Conservation (phyloP, 2,797 vertebrate genomes). For the Peromyscus melanophrys region DNA sequence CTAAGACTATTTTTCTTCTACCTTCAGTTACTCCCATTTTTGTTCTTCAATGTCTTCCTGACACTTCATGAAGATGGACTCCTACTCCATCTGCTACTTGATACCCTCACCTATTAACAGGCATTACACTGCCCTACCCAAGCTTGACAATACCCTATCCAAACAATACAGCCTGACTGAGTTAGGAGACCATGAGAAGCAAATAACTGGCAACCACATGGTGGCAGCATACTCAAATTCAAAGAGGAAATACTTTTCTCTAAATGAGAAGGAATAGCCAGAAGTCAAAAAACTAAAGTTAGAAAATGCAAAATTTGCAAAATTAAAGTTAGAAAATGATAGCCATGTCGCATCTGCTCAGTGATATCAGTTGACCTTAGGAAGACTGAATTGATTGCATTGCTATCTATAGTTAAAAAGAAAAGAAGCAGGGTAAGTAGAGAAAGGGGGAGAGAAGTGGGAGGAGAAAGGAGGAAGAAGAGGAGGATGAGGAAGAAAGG, state of each 20-base stretch:
- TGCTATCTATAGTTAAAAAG: not conserved
- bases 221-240: slow-evolving; percentile 79
- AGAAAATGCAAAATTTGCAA: slow-evolving; percentile 75
- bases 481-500: not conserved
- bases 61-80: not conserved
- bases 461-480: not conserved
- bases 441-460: no score
- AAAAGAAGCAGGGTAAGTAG: not conserved
- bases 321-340: slow-evolving; percentile 66
- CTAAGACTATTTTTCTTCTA: not conserved
- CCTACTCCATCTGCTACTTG: not conserved
- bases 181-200: not conserved
- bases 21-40: slow-evolving; percentile 48
- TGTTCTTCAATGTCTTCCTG: slow-evolving; percentile 35
- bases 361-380: slow-evolving; percentile 42
- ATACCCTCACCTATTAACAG: slow-evolving; percentile 34
- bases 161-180: not conserved
- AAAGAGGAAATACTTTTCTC: slow-evolving; percentile 61
- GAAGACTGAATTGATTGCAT: slow-evolving; percentile 40
- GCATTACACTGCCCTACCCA: not conserved
- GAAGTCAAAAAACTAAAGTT: slow-evolving; percentile 74
- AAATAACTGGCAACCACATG: slow-evolving; percentile 70
- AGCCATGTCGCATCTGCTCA: slow-evolving; percentile 64
- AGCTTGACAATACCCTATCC: not conserved
- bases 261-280: slow-evolving; percentile 60